A percentile compares a stretch with the other conserved stretches of the same genome.
phyloP scores from a whole-genome alignment of 2,797 vertebrate genomes.

The Ceyx erithaca region DNA sequence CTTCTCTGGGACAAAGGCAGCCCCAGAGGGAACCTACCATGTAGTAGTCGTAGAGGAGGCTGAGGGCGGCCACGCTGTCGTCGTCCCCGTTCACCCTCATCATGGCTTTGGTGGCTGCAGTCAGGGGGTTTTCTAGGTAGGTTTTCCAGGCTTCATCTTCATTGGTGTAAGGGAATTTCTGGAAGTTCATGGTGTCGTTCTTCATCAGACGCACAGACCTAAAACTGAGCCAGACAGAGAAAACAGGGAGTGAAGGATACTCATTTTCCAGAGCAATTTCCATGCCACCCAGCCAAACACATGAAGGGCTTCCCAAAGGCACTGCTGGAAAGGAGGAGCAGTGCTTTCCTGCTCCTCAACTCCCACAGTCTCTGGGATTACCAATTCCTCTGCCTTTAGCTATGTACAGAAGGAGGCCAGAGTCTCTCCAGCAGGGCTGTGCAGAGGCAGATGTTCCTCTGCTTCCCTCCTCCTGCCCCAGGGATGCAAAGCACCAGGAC shows the following conservation, averaged over 20 bases:
- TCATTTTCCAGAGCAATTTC: not conserved
- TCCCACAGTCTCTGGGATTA: not conserved
- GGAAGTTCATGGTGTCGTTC: constrained; percentile 91
- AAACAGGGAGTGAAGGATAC: rapidly evolving
- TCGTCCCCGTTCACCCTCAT: constrained; percentile 89
- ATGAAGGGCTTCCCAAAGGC: not conserved
- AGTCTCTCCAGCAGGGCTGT: not conserved
- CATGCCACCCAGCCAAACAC: not conserved
- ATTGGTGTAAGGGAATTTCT: constrained; percentile 85
- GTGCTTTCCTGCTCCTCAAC: not conserved
- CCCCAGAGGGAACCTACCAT: constrained; percentile 78
- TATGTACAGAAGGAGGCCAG: not conserved
- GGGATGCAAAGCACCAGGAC: not conserved
- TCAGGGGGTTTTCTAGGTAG: constrained; percentile 85
- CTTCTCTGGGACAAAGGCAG: not conserved
- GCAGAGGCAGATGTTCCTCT: not conserved
- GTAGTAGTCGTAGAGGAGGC: constrained; percentile 93
- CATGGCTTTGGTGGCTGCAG: constrained; percentile 85
- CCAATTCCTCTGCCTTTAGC: not conserved
- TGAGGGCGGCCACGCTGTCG: constrained; percentile 86
- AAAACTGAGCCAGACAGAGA: constrained; percentile 53
- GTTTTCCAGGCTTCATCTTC: constrained; percentile 91
- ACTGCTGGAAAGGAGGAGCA: not conserved
- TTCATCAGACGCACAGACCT: constrained; percentile 93
- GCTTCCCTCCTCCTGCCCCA: not conserved